These are phyloP conservation scores for Heteromormyrus szaboi DNA, from an alignment of 2,797 vertebrate genomes.

Conservation along the genomic window DNA sequence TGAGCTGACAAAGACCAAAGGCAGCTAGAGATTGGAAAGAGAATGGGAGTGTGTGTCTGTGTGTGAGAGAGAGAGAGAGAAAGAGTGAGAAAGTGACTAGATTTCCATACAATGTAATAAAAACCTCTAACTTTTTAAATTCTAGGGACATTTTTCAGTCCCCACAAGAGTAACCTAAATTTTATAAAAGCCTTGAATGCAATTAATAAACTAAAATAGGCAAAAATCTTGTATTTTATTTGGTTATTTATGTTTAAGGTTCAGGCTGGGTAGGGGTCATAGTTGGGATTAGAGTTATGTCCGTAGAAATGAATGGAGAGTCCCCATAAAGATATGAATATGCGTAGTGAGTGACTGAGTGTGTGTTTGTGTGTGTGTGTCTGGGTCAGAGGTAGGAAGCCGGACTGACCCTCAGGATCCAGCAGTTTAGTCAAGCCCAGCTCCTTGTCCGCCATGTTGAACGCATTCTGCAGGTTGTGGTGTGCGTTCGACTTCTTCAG, in stretches of 20 bases:
- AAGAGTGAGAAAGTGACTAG: neutral
- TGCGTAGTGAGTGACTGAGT: neutral
- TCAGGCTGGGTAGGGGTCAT: neutral
- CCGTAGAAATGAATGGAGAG: neutral
- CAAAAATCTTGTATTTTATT: neutral
- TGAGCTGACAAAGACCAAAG: neutral
- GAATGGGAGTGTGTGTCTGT: neutral
- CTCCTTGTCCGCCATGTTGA: conserved; percentile 86
- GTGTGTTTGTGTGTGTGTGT: neutral
- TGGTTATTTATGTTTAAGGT: neutral
- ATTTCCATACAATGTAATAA: neutral
- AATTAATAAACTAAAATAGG: neutral
- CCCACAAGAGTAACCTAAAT: neutral
- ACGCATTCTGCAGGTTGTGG: conserved; percentile 90
- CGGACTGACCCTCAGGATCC: conserved; percentile 80
- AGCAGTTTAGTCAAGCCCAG: conserved; percentile 88
- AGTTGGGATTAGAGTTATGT: neutral
- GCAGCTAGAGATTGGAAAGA: neutral
- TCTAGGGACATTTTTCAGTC: neutral
- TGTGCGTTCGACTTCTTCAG: conserved; percentile 88
- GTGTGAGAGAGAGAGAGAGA: neutral
- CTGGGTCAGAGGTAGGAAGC: neutral
- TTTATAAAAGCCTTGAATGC: neutral
- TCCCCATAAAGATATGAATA: neutral
- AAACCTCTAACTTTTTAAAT: neutral